Evolutionary conservation across 1,140 invertebrate genomes (phyloP).

Genomic region (Scylla paramamosain): DNA sequence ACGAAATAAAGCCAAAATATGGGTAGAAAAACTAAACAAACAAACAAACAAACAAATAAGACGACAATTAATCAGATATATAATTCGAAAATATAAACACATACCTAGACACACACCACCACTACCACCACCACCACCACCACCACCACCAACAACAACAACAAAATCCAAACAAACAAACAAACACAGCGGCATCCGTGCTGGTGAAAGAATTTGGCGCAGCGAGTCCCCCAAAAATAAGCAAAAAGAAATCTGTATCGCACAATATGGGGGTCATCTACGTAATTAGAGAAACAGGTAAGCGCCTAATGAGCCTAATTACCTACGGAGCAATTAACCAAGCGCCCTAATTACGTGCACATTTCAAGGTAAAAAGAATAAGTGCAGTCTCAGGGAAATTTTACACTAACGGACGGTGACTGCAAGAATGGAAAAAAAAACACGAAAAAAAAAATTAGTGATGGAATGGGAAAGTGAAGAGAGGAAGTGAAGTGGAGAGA

Average conservation of each 20-base stretch:
- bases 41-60: too few relatives aligned
- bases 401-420: not conserved
- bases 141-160: not conserved
- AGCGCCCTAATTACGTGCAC: not conserved
- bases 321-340: not conserved
- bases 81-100: not conserved
- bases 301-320: constrained; percentile 5
- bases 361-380: not conserved
- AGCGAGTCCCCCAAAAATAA: not conserved
- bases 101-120: not conserved
- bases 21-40: too few relatives aligned
- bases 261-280: not conserved
- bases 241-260: not conserved
- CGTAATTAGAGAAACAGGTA: constrained; percentile 17
- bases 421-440: not conserved
- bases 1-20: too few relatives aligned
- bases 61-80: not conserved
- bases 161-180: not conserved
- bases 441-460: too few relatives aligned
- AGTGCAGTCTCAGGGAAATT: not conserved
- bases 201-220: not conserved
- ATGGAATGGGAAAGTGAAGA: too few relatives aligned
- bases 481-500: too few relatives aligned
- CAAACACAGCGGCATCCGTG: not conserved
- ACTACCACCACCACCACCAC: not conserved